Evolutionary conservation across 2,113 vertebrate species (phyloP).

Genomic region (Indicator maculatus): DNA sequence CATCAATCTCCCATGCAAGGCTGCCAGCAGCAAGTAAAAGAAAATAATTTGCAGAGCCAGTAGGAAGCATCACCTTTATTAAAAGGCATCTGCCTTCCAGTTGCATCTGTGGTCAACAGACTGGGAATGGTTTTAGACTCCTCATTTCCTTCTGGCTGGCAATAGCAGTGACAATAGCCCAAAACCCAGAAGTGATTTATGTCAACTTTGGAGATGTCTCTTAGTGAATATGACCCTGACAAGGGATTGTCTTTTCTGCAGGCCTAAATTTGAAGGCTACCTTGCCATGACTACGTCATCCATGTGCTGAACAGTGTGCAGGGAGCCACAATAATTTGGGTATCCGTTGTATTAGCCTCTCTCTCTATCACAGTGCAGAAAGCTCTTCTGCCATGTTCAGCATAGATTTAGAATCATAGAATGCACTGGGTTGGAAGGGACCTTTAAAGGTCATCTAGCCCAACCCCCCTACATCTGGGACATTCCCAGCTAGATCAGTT

Average conservation of each 20-base stretch:
- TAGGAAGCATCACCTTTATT: constrained; percentile 9
- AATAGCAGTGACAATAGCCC: background rate
- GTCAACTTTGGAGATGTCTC: background rate
- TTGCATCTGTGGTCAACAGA: background rate
- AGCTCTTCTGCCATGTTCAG: background rate
- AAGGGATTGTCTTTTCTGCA: background rate
- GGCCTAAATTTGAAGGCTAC: background rate
- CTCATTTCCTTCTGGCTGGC: background rate
- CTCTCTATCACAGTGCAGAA: background rate
- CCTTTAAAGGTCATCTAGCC: too few species aligned
- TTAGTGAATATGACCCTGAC: background rate
- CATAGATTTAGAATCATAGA: background rate
- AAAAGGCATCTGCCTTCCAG: background rate
- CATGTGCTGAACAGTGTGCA: background rate
- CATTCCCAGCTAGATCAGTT: too few species aligned
- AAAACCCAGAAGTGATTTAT: background rate
- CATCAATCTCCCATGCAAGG: background rate
- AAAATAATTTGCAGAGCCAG: background rate
- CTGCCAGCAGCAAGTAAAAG: background rate
- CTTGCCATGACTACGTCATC: background rate
- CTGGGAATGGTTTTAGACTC: background rate
- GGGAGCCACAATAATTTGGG: background rate
- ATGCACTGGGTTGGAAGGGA: too few species aligned
- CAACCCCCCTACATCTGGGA: too few species aligned
- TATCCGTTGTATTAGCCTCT: background rate